Percentiles rank a stretch among this genome's conserved stretches.
These are phyloP conservation scores for Columba janthina DNA, from an alignment of 2,113 vertebrate species.

Conservation along the genomic window DNA sequence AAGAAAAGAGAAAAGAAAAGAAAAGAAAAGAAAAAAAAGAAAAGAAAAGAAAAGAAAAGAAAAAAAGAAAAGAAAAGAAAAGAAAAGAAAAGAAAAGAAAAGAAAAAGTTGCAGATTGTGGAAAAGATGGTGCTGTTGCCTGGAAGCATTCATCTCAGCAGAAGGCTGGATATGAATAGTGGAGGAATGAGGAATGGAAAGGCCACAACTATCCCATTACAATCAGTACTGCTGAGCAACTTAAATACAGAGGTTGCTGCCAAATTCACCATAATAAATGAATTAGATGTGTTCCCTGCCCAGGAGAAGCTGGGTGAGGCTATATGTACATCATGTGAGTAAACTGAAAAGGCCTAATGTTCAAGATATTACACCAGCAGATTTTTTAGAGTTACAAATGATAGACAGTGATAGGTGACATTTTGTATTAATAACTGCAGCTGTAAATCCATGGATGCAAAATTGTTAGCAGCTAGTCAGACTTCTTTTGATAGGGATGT, in stretches of 20 bases:
- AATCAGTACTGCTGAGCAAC: not conserved
- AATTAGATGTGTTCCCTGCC: not conserved
- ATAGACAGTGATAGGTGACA: not conserved
- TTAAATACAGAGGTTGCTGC: not conserved
- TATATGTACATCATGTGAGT: not conserved
- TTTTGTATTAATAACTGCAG: slow-evolving; percentile 48
- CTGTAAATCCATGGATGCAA: slow-evolving; percentile 35
- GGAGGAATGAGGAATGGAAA: not conserved
- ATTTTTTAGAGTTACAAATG: not conserved
- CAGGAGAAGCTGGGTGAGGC: not conserved
- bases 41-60: too few species aligned
- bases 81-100: too few species aligned
- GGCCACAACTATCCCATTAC: not conserved
- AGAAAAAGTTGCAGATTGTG: not conserved
- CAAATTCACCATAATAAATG: not conserved
- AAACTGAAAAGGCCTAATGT: not conserved
- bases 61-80: too few species aligned
- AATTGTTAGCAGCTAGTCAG: slow-evolving; percentile 45
- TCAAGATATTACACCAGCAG: not conserved
- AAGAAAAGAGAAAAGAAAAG: too few species aligned
- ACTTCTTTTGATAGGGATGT: slow-evolving; percentile 41
- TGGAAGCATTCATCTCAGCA: not conserved
- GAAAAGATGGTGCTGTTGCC: not conserved
- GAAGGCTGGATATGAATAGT: not conserved
- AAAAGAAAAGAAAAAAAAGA: too few species aligned